These are phyloP conservation scores for Lucilia sericata DNA, from an alignment of 1,140 invertebrate genomes.

Conservation along the genomic window DNA sequence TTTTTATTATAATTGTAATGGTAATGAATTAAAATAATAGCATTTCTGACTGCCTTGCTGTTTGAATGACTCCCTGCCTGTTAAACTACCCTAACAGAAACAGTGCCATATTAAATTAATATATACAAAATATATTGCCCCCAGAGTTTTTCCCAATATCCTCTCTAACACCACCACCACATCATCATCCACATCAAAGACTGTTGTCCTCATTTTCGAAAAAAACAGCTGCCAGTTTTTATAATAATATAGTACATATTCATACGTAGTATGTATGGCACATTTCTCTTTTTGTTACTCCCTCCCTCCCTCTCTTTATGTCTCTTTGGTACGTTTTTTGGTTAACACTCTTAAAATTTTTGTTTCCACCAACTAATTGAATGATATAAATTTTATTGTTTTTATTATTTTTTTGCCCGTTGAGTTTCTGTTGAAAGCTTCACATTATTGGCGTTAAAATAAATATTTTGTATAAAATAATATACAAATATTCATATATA, in stretches of 20 bases:
- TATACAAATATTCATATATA: not conserved
- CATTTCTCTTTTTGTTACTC: not conserved
- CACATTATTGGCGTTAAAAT: slow-evolving; percentile 37
- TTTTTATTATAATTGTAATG: not conserved
- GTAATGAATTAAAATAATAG: slow-evolving; percentile 8
- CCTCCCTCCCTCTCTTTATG: not conserved
- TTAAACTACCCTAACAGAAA: not conserved
- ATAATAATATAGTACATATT: no score
- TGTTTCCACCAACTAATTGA: not conserved
- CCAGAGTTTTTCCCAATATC: not conserved
- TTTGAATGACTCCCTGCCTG: not conserved
- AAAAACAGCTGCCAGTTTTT: no score
- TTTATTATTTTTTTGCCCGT: not conserved
- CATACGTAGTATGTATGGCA: no score
- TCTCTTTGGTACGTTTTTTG: not conserved
- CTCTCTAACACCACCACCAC: not conserved
- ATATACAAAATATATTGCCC: not conserved
- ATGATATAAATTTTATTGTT: not conserved
- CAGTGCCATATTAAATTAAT: not conserved
- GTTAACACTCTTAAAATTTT: not conserved
- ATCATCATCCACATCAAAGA: not conserved
- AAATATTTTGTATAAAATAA: not conserved
- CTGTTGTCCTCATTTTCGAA: no score
- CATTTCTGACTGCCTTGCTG: not conserved
- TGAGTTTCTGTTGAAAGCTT: slow-evolving; percentile 25